Evolutionary conservation across 2,888 invertebrate genomes (phyloP).

Genomic region (Escarpia spicata): DNA sequence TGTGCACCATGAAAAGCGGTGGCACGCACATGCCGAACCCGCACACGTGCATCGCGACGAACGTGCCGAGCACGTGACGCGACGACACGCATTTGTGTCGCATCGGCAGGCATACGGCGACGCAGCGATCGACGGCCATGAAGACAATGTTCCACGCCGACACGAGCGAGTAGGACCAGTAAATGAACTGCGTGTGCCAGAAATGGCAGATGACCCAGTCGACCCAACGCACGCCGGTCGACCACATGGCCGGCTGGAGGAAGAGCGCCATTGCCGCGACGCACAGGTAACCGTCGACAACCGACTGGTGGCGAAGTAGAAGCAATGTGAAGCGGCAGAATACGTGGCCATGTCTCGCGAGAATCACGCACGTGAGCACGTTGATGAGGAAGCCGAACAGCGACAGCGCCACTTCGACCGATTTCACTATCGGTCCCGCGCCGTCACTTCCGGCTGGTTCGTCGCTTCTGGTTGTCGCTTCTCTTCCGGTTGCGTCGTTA

Average conservation of each 20-base stretch:
- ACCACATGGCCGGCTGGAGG: neutral
- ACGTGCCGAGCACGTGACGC: neutral
- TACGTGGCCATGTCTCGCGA: neutral
- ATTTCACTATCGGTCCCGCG: neutral
- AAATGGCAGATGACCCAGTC: neutral
- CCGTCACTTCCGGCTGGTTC: neutral
- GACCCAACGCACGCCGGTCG: neutral
- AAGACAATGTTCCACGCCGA: slow-evolving; percentile 12
- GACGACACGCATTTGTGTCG: neutral
- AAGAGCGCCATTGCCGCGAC: neutral
- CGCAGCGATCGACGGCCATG: neutral
- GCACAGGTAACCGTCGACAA: neutral
- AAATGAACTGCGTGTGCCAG: neutral
- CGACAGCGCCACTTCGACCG: neutral
- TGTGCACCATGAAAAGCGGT: neutral
- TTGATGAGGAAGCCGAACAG: neutral
- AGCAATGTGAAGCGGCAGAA: slow-evolving; percentile 3
- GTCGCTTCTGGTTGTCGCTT: neutral
- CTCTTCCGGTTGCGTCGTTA: neutral
- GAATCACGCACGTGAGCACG: neutral
- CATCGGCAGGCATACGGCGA: neutral
- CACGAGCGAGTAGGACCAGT: neutral
- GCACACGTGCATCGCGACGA: neutral
- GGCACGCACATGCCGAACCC: neutral
- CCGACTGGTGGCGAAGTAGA: neutral